Evolutionary conservation across 2,888 invertebrate genomes (phyloP).

Genomic region (Ormyrus labotus): DNA sequence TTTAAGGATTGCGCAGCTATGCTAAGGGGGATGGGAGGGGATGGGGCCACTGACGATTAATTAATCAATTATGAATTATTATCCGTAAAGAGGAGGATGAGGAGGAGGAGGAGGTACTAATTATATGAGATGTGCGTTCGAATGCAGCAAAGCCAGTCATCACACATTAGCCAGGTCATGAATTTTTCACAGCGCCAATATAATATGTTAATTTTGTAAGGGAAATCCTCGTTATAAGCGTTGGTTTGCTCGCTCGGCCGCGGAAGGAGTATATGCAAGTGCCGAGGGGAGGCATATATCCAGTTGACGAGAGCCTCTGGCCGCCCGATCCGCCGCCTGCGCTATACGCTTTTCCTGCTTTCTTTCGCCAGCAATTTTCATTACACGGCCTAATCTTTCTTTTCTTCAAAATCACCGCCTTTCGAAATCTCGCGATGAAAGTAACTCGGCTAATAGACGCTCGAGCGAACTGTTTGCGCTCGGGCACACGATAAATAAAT

Average conservation of each 20-base stretch:
- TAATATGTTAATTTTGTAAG: slow-evolving; percentile 54
- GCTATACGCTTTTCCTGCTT: no score
- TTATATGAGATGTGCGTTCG: slow-evolving; percentile 62
- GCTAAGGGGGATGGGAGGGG: slow-evolving; percentile 6
- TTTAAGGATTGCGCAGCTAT: no score
- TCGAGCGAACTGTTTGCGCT: background rate
- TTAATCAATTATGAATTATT: slow-evolving; percentile 69
- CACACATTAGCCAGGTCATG: slow-evolving; percentile 68
- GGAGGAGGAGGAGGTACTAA: slow-evolving; percentile 61
- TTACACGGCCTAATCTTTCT: no score
- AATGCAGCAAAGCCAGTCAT: slow-evolving; percentile 42
- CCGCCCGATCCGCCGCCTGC: slow-evolving; percentile 33
- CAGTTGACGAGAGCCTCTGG: slow-evolving; percentile 32
- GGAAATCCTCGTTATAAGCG: background rate
- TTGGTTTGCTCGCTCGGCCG: background rate
- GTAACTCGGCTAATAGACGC: no score
- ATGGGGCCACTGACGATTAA: slow-evolving; percentile 52
- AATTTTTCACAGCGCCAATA: slow-evolving; percentile 64
- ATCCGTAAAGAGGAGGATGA: slow-evolving; percentile 63
- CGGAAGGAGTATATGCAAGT: background rate
- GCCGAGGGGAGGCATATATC: background rate
- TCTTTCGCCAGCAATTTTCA: no score
- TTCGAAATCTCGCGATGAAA: no score
- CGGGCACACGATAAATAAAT: slow-evolving; percentile 22
- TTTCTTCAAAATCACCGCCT: no score